Evolutionary conservation across 2,797 vertebrate genomes (phyloP).

Genomic region (Cuculus canorus): DNA sequence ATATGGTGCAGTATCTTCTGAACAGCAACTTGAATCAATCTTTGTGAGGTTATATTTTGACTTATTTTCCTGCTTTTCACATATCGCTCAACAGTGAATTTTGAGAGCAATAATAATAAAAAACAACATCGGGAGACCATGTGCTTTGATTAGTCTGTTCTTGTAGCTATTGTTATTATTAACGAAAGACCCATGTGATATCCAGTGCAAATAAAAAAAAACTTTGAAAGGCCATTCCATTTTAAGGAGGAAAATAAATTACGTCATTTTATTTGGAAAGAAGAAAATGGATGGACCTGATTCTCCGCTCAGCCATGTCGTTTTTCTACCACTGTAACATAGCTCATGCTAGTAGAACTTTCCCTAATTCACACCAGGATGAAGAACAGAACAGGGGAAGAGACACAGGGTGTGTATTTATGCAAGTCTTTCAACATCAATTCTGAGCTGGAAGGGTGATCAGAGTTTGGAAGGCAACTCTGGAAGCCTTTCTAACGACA

Average conservation of each 20-base stretch:
- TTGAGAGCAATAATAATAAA: not conserved
- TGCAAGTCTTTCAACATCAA: slow-evolving; percentile 35
- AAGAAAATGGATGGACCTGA: not conserved
- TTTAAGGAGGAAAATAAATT: slow-evolving; percentile 47
- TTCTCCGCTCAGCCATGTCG: not conserved
- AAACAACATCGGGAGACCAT: not conserved
- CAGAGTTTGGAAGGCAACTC: slow-evolving; percentile 7
- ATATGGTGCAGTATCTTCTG: slow-evolving; percentile 33
- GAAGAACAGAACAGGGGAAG: slow-evolving; percentile 27
- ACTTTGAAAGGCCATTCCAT: slow-evolving; percentile 15
- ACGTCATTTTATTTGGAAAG: slow-evolving; percentile 2
- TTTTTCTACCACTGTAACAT: slow-evolving; percentile 26
- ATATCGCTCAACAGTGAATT: not conserved
- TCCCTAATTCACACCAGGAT: slow-evolving; percentile 17
- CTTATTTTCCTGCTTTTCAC: slow-evolving; percentile 12
- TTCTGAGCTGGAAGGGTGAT: slow-evolving; percentile 4
- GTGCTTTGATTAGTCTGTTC: not conserved
- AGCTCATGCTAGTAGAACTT: slow-evolving; percentile 34
- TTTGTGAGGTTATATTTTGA: slow-evolving; percentile 36
- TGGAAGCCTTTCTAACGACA: slow-evolving; percentile 52
- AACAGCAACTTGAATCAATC: slow-evolving; percentile 9
- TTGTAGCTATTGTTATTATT: slow-evolving; percentile 2
- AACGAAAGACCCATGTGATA: slow-evolving; percentile 1
- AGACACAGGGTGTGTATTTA: not conserved
- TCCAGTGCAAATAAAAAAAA: not conserved